Evolutionary conservation across 1,140 invertebrate genomes (phyloP), one percentile per base, ranked within the genome.

Genomic region (Sesamia nonagrioides): DNA sequence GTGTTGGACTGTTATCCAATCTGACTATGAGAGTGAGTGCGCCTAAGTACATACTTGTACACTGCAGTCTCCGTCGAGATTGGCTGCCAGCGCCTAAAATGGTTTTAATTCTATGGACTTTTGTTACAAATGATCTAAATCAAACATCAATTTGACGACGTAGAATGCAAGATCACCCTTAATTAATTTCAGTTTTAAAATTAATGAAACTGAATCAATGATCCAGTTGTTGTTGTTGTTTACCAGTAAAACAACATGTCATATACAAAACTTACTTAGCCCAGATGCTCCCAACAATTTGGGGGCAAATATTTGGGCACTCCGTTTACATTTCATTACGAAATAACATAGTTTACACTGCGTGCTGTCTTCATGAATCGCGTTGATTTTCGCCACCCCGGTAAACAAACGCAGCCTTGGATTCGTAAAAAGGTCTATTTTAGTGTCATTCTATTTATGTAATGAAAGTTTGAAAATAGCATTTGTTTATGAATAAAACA

Each of bases 271-370:
- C n/a, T 79, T 68, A 77, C 61, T 45, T 37, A 66, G 21, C 17
- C 56, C 73, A 63, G 33, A 18, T 63, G 61, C 61, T 61, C 42
- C 27, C 21, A 35, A 35, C 18, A 58, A 15, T 74, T 54, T 18
- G 0, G 17, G 7, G 37, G 18, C 13, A 18, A 21, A 33, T 48
- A 75, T 48, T 61, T 33, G 40, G 18, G 42, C 58, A 27, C 35
- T 63, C n/a, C 42, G 73, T 76, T 76, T 76, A 76, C 73, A 50
- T 76, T 76, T 50, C 73, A 76, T 76, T 76, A 63, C 40, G 56
- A 1, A 18, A 40, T 40, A 58, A 9, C 37, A 18, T n/a, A 63
- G 73, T 63, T 76, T 76, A 76, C 73, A 73, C 21, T 45, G 54
- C 71, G 18, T 2, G 52, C 71, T n/a, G 52, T 42, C 42, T 73